Percentiles rank a stretch among this genome's conserved stretches.
Evolutionary conservation across 37 sponge, comb jelly and placozoan species (phyloP).

Genomic region (Chondrilla cf. caribensis): DNA sequence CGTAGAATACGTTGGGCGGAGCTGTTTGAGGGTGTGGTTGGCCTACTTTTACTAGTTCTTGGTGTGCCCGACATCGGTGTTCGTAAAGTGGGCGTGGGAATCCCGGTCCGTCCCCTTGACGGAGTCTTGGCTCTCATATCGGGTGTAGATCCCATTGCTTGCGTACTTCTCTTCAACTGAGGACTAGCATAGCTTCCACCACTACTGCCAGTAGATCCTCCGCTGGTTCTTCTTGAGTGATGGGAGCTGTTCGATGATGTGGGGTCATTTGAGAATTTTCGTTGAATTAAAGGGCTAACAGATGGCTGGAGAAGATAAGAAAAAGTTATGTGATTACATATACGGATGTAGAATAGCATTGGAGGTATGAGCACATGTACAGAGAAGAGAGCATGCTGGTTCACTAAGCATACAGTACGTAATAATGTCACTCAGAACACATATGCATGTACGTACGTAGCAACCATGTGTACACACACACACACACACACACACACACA

Average conservation of each 20-base stretch:
- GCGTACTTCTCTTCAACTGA: not conserved
- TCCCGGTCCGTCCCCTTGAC: not conserved
- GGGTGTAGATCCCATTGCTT: not conserved
- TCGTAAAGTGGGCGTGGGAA: constrained; percentile 1
- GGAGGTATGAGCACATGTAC: too few relatives aligned
- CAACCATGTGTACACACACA: too few relatives aligned
- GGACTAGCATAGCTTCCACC: not conserved
- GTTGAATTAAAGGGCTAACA: not conserved
- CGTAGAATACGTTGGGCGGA: not conserved
- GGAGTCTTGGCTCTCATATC: constrained; percentile 14
- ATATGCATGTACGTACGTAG: too few relatives aligned
- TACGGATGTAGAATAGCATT: too few relatives aligned
- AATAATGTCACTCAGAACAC: too few relatives aligned
- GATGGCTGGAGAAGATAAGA: not conserved
- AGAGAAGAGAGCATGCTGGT: too few relatives aligned
- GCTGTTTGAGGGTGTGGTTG: constrained; percentile 21
- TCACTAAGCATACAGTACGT: too few relatives aligned
- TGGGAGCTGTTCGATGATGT: not conserved
- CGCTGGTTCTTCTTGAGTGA: too few relatives aligned
- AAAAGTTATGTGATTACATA: too few relatives aligned
- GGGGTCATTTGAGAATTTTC: not conserved
- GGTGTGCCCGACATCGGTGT: not conserved
- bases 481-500: too few relatives aligned
- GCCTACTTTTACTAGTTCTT: not conserved
- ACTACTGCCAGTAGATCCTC: not conserved